Percentiles rank a stretch among this genome's conserved stretches.
Conservation (phyloP, 2,113 vertebrate species). For the Epinephelus lanceolatus region DNA sequence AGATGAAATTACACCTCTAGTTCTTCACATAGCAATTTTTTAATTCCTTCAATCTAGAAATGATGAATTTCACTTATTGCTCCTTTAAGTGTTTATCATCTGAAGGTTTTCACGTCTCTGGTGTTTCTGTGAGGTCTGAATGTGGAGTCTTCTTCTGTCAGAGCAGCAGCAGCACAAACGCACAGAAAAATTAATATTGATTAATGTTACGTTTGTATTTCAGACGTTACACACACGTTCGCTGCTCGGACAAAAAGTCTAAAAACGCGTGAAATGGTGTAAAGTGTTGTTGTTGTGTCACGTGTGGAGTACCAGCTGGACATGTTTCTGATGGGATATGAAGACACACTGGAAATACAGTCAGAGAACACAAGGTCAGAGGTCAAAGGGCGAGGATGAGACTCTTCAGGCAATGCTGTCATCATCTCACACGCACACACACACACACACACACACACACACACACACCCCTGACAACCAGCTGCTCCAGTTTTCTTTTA, state of each 20-base stretch:
- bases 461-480: neutral
- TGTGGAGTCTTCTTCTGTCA: no score
- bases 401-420: neutral
- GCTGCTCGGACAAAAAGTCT: neutral
- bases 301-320: neutral
- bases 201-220: no score
- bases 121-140: no score
- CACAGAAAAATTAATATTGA: no score
- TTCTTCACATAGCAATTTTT: no score
- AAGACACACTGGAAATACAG: neutral
- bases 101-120: no score
- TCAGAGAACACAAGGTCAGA: conserved; percentile 1
- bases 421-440: neutral
- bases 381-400: neutral
- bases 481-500: conserved; percentile 11
- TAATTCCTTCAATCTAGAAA: no score
- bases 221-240: no score
- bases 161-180: no score
- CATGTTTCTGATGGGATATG: neutral
- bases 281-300: neutral
- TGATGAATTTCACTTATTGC: no score
- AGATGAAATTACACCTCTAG: no score
- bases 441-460: neutral
- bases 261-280: neutral
- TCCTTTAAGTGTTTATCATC: no score